phyloP scores from a whole-genome alignment of 2,113 vertebrate species.

The Oreotrochilus melanogaster region DNA sequence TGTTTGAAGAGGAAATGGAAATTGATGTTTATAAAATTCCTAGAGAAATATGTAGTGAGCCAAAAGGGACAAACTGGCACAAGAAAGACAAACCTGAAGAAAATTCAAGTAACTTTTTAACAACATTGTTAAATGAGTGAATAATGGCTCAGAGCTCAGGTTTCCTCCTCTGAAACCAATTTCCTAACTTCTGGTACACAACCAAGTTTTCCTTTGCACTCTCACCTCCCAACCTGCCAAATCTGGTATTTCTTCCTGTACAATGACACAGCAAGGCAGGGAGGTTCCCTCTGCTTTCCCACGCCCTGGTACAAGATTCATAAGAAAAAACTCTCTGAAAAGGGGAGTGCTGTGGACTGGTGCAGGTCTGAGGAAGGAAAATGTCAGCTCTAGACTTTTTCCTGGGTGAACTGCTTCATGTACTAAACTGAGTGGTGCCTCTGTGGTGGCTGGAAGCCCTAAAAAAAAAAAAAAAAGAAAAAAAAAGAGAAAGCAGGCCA shows the following conservation, averaged over 20 bases:
- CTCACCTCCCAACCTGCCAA: background rate
- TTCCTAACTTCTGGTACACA: background rate
- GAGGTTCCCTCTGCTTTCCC: background rate
- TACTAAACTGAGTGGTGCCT: background rate
- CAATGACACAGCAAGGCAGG: background rate
- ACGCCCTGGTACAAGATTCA: background rate
- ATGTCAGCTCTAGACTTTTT: background rate
- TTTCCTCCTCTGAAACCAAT: background rate
- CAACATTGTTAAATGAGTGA: background rate
- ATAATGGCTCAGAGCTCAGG: background rate
- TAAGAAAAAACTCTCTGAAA: background rate
- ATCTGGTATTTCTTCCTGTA: background rate
- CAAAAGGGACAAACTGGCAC: background rate
- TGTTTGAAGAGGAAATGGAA: background rate
- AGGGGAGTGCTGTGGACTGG: background rate
- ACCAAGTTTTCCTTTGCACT: background rate
- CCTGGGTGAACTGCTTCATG: background rate
- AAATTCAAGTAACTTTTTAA: background rate
- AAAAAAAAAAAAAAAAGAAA: background rate
- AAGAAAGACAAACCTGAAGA: background rate
- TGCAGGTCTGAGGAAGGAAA: background rate
- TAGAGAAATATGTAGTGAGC: background rate
- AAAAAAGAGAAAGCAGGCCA: background rate
- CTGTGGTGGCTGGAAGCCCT: background rate
- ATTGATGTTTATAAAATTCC: background rate